Conservation (phyloP, 1,140 invertebrate genomes). For the Campoletis sonorensis region DNA sequence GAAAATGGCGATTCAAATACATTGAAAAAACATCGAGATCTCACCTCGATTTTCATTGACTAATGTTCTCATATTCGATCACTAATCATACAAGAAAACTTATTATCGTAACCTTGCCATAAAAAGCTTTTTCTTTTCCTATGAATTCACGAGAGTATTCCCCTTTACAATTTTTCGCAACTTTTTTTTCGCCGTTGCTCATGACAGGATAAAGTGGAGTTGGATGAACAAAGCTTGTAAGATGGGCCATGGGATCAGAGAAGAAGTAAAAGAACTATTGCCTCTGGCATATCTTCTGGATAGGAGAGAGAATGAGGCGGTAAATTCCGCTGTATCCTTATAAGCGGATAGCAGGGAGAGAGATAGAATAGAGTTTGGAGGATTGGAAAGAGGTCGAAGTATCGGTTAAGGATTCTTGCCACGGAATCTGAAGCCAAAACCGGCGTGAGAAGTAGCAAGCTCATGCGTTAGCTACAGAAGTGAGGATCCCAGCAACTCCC, state of each 20-base stretch:
- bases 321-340: no score
- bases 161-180: background rate
- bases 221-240: background rate
- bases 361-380: background rate
- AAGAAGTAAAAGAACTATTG: conserved; percentile 2
- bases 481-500: conserved; percentile 46
- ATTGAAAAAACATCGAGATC: no score
- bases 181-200: background rate
- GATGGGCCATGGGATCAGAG: background rate
- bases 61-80: no score
- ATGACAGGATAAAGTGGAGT: background rate
- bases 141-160: background rate
- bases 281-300: background rate
- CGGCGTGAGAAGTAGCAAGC: conserved; percentile 45
- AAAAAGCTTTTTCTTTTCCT: no score
- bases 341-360: no score
- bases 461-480: conserved; percentile 41
- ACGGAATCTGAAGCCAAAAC: conserved; percentile 37
- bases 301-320: background rate
- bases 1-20: no score
- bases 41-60: no score
- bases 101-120: no score
- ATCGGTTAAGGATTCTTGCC: conserved; percentile 54
- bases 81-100: background rate
- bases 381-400: conserved; percentile 33